phyloP scores from a whole-genome alignment of 30 jellyfish, hydroid and myxozoan genomes.

The Aurelia sp. region DNA sequence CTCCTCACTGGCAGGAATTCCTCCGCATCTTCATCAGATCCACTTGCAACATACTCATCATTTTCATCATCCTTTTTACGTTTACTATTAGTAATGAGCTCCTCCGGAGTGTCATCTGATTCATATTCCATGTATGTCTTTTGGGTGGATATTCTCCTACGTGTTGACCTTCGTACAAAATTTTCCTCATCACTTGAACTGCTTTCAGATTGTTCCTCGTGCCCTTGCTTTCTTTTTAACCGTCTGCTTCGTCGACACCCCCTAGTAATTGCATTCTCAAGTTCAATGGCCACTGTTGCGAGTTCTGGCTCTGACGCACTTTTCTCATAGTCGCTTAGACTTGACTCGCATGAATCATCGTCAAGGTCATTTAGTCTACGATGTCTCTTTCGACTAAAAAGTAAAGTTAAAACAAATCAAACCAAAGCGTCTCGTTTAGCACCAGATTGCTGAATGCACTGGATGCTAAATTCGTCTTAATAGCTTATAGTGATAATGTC shows the following conservation, averaged over 20 bases:
- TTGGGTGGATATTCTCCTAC: conserved; percentile 36
- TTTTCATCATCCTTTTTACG: conserved; percentile 45
- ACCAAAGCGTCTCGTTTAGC: not conserved
- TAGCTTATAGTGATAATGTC: no score
- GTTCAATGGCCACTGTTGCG: not conserved
- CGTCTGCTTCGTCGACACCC: conserved; percentile 82
- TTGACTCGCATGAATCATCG: conserved; percentile 37
- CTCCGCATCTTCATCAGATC: conserved; percentile 73
- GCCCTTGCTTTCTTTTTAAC: conserved; percentile 28
- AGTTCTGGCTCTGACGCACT: conserved; percentile 15
- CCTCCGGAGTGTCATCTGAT: conserved; percentile 60
- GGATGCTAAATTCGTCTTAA: no score
- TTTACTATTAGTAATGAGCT: conserved; percentile 21
- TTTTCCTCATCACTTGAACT: conserved; percentile 64
- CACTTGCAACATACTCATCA: conserved; percentile 68
- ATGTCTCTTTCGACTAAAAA: not conserved
- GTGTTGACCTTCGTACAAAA: conserved; percentile 62
- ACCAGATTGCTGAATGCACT: no score
- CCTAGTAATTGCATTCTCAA: conserved; percentile 30
- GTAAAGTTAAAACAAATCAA: not conserved
- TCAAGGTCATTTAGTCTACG: conserved; percentile 60
- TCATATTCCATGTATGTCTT: conserved; percentile 52
- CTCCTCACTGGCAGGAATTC: conserved; percentile 38
- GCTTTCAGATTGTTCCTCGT: conserved; percentile 53
- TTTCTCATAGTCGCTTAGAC: conserved; percentile 42